A percentile compares a stretch with the other conserved stretches of the same genome.
Evolutionary conservation across 2,113 vertebrate genomes (phyloP).

Genomic region (Planiliza haematocheilus): DNA sequence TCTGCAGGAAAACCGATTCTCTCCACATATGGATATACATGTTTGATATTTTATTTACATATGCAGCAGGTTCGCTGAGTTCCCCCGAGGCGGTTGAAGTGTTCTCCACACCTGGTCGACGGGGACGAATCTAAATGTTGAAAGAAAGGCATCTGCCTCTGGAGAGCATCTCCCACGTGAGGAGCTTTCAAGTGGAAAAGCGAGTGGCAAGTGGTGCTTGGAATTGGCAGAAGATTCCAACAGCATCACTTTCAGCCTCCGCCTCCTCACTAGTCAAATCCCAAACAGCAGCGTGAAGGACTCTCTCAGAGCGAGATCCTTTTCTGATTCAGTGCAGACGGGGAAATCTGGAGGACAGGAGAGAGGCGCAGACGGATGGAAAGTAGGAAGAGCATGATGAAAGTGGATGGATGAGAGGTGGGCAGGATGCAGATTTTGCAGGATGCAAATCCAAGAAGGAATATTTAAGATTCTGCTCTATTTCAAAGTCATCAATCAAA

Average conservation of each 20-base stretch:
- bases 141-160: background rate
- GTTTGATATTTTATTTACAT: slow-evolving; percentile 31
- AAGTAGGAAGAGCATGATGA: too few species aligned
- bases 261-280: background rate
- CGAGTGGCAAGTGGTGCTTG: background rate
- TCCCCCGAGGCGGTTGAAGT: background rate
- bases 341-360: too few species aligned
- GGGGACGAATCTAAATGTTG: slow-evolving; percentile 1
- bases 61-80: background rate
- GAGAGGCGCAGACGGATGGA: too few species aligned
- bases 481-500: too few species aligned
- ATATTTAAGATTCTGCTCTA: too few species aligned
- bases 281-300: slow-evolving; percentile 16
- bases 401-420: too few species aligned
- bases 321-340: too few species aligned
- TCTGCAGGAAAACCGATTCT: slow-evolving; percentile 13
- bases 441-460: too few species aligned
- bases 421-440: too few species aligned
- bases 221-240: slow-evolving; percentile 5
- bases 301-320: too few species aligned
- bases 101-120: background rate
- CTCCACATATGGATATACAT: background rate
- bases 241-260: background rate
- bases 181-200: slow-evolving; percentile 11
- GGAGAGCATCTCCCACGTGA: slow-evolving; percentile 6